Base-by-base conservation (phyloP, 2,888 invertebrate species). In the Acleris laterana region DNA sequence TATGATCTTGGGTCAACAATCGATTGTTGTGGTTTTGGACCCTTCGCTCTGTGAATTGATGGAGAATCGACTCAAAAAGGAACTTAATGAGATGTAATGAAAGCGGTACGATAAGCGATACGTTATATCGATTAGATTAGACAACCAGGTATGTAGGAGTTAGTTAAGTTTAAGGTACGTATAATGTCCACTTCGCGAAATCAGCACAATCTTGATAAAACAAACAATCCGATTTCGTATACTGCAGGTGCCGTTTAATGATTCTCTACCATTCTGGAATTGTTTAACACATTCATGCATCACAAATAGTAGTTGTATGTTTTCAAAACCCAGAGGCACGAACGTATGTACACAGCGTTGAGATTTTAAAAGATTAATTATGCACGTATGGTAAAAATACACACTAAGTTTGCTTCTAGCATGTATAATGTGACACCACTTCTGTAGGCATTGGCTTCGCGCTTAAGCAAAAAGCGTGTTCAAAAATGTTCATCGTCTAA, bases 1-100 rank as follows among this genome's bases (percentile, higher is more conserved):
- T 90, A 89, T 77, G 80, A 87, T 87, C 86, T 85, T 77, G 78
- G 83, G 83, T 84, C 87, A 87, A 87, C 84, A 86, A 84, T 83
- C 82, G 79, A 78, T 79, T 84, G 82, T 83, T 82, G 86, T 85
- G 85, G 86, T 81, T 74, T 75, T 69, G 70, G 70, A 62, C 70
- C 69, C 62, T 67, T 68, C 71, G 76, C 79, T 83, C 85, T 88
- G 85, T 87, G 72, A 68, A 76, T 70, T 73, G 83, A 84, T 80
- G 72, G 79, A 77, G 81, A 80, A 79, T 79, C 82, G 80, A 85
- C 83, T 85, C 76, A 72, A 70, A 80, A 50, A 63, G 32, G 50
- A 22, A 56, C 22, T 56, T 60, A 65, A 65, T 53, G 50, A 65
- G 60, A 56, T 61, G 32, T 38, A 55, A n/a, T 49, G 49, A 63